Conservation (phyloP, 2,113 vertebrate species). For the Drymodes brunneopygia region DNA sequence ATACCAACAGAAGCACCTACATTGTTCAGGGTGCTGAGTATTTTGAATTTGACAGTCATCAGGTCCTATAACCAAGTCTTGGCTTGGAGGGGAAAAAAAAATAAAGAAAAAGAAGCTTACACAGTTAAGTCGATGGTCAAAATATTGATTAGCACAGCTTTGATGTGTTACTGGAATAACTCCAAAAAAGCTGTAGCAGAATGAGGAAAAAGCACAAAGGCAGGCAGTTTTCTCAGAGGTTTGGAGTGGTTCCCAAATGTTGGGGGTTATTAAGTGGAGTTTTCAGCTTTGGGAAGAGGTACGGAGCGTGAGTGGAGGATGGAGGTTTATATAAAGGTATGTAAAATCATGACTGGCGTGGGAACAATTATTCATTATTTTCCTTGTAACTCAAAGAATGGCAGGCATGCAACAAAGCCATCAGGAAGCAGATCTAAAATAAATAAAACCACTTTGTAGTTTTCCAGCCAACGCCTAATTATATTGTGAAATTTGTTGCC, state of each 20-base stretch:
- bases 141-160: background rate
- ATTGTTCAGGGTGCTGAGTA: background rate
- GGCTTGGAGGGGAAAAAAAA: background rate
- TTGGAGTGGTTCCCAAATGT: background rate
- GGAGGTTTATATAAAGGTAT: constrained; percentile 19
- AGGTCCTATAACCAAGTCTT: background rate
- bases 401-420: background rate
- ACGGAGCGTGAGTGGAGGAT: background rate
- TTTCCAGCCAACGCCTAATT: constrained; percentile 57
- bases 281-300: constrained; percentile 3
- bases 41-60: background rate
- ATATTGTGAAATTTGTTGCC: constrained; percentile 62
- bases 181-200: background rate
- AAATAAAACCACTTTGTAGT: constrained; percentile 57
- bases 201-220: background rate
- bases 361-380: background rate
- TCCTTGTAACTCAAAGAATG: background rate
- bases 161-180: background rate
- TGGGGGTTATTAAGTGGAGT: background rate
- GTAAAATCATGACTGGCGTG: background rate
- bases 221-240: background rate
- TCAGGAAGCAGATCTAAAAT: constrained; percentile 64
- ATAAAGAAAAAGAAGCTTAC: background rate
- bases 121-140: background rate
- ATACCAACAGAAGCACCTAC: background rate